These are phyloP conservation scores for Chironomus tepperi DNA, from an alignment of 1,140 invertebrate species.

Conservation along the genomic window DNA sequence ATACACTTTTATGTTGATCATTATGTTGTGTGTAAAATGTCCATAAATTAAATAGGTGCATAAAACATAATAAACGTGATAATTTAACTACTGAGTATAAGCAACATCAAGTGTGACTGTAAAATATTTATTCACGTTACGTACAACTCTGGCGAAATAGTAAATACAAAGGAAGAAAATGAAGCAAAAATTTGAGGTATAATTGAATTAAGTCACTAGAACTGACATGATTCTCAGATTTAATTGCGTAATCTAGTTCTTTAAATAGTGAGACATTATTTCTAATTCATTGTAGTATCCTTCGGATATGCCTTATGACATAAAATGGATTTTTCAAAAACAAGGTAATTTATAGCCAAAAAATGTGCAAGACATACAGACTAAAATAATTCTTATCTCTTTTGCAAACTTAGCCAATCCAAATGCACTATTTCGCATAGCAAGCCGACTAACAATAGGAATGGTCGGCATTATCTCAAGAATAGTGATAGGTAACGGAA, in stretches of 20 bases:
- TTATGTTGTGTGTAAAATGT: no score
- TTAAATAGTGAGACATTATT: no score
- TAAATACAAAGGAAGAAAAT: no score
- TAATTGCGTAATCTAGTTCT: no score
- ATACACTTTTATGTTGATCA: no score
- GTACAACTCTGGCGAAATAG: no score
- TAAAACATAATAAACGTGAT: no score
- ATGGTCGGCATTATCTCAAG: background rate
- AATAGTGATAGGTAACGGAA: background rate
- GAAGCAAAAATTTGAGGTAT: no score
- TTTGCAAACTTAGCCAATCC: background rate
- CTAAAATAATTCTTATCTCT: background rate
- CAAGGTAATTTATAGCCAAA: background rate
- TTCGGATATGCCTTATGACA: background rate
- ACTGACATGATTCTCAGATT: background rate
- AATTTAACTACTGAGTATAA: no score
- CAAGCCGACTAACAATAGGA: background rate
- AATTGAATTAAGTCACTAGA: background rate
- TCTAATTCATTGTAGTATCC: background rate
- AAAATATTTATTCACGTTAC: no score
- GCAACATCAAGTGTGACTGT: no score
- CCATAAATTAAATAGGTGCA: no score
- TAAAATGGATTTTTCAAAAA: constrained; percentile 8
- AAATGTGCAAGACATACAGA: background rate
- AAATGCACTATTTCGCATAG: background rate